These are phyloP conservation scores for Drymonia ruficornis DNA, from an alignment of 2,888 invertebrate species.

Conservation along the genomic window DNA sequence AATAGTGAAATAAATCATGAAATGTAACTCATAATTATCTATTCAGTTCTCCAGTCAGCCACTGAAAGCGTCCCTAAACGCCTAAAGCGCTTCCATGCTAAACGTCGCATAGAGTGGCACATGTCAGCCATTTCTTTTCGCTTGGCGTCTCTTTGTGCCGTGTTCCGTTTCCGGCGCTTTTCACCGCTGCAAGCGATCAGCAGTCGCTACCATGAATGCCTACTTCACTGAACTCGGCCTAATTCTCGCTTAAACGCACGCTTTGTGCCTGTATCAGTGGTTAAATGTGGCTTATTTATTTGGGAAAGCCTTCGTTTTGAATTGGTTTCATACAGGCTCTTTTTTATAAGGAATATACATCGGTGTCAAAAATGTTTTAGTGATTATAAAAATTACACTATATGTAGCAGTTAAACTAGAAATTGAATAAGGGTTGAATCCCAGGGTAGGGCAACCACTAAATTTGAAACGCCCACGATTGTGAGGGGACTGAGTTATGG, in stretches of 20 bases:
- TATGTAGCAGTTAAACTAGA: background rate
- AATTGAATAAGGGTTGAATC: background rate
- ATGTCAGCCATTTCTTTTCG: slow-evolving; percentile 46
- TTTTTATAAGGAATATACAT: background rate
- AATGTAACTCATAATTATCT: slow-evolving; percentile 14
- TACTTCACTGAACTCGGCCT: slow-evolving; percentile 31
- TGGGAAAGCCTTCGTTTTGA: background rate
- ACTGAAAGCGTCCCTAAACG: slow-evolving; percentile 29
- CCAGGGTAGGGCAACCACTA: slow-evolving; percentile 18
- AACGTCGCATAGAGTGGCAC: slow-evolving; percentile 50
- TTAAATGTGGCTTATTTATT: background rate
- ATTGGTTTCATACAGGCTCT: no score
- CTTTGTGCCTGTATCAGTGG: slow-evolving; percentile 31
- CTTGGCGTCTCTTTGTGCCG: slow-evolving; percentile 50
- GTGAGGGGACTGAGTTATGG: slow-evolving; percentile 10
- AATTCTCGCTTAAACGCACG: slow-evolving; percentile 38
- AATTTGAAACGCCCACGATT: slow-evolving; percentile 14
- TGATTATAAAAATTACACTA: background rate
- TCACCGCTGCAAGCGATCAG: slow-evolving; percentile 31
- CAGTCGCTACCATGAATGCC: background rate
- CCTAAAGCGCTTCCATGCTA: slow-evolving; percentile 41
- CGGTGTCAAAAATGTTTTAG: background rate
- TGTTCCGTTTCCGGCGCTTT: slow-evolving; percentile 55
- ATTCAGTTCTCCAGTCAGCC: slow-evolving; percentile 7
- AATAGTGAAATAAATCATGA: background rate